Base-by-base conservation (phyloP, 2,888 invertebrate genomes). In the Melitaea athalia region DNA sequence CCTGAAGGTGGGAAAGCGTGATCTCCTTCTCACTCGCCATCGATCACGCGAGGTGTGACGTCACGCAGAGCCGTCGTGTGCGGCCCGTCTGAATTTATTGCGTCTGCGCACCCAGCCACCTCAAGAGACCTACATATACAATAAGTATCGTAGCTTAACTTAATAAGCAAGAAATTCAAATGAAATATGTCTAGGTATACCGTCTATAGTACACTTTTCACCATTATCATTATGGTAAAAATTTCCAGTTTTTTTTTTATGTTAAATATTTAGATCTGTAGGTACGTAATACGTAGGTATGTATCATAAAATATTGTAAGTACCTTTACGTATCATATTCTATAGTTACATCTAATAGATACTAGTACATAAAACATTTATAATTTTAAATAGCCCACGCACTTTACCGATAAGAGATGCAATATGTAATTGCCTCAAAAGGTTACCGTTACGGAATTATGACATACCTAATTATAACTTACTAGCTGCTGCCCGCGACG, bases 11-110 rank as follows among this genome's bases (percentile, higher is more conserved):
- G 74, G 73, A 76, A 82, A 78, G 77, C 79, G 81, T 82, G 82
- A 77, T 88, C 88, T 84, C 85, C 72, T 81, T 88, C 84, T 76
- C 81, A 81, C 86, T 72, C 77, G 83, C 89, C 87, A 92, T 92
- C 92, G 89, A 92, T 92, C 92, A 92, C 86, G 79, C 80, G 82
- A 87, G 87, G 91, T 92, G 92, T 93, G 92, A 92, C 92, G 92
- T 92, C 92, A 92, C 89, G 90, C 91, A 85, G 91, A 84, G 91
- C 87, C 93, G 85, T 92, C 93, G 93, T 93, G 92, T 92, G 92
- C 90, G 92, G 92, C 92, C 91, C 75, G 82, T 75, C 83, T 85
- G 83, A 86, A 92, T 92, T 92, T 92, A 92, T 92, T 87, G 92
- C 91, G 88, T 85, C 86, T 88, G 89, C 89, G 87, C 90, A 89